Percentiles rank a stretch among this genome's conserved stretches.
These are phyloP conservation scores for Aleiodes sp. DNA, from an alignment of 1,140 invertebrate species.

Conservation along the genomic window DNA sequence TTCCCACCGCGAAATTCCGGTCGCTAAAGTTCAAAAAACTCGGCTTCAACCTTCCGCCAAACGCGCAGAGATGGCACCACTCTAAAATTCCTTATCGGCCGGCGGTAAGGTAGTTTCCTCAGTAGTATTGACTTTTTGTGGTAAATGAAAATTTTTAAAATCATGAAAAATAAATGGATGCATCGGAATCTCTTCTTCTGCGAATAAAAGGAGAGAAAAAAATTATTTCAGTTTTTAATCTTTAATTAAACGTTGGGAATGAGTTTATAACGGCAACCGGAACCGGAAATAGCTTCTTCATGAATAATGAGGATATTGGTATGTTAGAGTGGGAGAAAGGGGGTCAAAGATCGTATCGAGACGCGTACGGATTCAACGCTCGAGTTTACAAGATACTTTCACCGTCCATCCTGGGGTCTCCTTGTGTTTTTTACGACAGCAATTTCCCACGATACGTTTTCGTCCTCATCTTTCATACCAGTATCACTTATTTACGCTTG, in stretches of 20 bases:
- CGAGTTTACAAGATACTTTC: slow-evolving; percentile 28
- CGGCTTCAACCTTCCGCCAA: too few relatives aligned
- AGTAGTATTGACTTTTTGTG: too few relatives aligned
- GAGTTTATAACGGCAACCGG: neutral
- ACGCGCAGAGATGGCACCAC: too few relatives aligned
- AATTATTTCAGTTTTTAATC: neutral
- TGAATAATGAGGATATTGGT: neutral
- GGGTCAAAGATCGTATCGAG: slow-evolving; percentile 33
- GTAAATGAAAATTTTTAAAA: too few relatives aligned
- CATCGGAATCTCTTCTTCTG: neutral
- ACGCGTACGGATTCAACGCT: slow-evolving; percentile 29
- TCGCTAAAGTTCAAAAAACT: neutral
- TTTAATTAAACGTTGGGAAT: neutral
- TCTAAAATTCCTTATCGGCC: too few relatives aligned
- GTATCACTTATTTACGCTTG: too few relatives aligned
- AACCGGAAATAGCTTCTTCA: slow-evolving; percentile 7
- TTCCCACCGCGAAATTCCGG: neutral
- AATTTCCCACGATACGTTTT: slow-evolving; percentile 28
- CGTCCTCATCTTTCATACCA: too few relatives aligned
- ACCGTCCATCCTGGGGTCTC: slow-evolving; percentile 28
- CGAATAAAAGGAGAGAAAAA: neutral
- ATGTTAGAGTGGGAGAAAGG: slow-evolving; percentile 14
- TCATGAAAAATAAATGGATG: too few relatives aligned
- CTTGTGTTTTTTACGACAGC: slow-evolving; percentile 1
- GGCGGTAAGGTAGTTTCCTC: too few relatives aligned